These are phyloP conservation scores for Bombus superbus DNA, from an alignment of 1,140 invertebrate species.

Conservation along the genomic window DNA sequence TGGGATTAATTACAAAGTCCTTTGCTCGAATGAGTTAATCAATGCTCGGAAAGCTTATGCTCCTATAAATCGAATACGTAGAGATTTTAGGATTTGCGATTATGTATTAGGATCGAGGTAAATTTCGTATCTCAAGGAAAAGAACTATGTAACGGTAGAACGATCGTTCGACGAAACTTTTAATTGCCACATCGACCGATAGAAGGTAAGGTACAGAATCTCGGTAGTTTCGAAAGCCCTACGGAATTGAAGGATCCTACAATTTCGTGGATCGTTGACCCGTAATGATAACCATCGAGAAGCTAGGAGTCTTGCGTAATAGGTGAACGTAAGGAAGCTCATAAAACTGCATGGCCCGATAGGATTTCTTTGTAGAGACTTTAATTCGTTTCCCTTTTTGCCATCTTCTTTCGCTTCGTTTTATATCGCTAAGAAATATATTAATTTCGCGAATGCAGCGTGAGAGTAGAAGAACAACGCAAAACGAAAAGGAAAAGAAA, in stretches of 20 bases:
- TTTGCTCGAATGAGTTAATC: not conserved
- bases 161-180: not conserved
- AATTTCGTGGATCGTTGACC: slow-evolving; percentile 79
- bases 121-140: not conserved
- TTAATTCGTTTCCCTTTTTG: slow-evolving; percentile 32
- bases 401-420: not conserved
- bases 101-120: no score
- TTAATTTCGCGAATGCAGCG: not conserved
- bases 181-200: slow-evolving; percentile 25
- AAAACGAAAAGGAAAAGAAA: no score
- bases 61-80: not conserved
- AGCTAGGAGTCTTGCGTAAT: slow-evolving; percentile 64
- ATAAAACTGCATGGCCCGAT: slow-evolving; percentile 47
- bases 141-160: not conserved
- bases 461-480: not conserved
- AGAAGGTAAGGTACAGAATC: slow-evolving; percentile 10
- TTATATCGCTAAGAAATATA: not conserved
- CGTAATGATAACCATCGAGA: slow-evolving; percentile 75
- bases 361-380: slow-evolving; percentile 27
- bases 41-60: not conserved
- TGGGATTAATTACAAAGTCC: not conserved
- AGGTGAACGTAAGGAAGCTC: slow-evolving; percentile 55
- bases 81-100: not conserved
- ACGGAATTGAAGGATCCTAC: slow-evolving; percentile 61
- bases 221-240: slow-evolving; percentile 42